Percentiles rank a stretch among this genome's conserved stretches.
Evolutionary conservation across 2,797 vertebrate species (phyloP).

Genomic region (Enteromius radiatus): DNA sequence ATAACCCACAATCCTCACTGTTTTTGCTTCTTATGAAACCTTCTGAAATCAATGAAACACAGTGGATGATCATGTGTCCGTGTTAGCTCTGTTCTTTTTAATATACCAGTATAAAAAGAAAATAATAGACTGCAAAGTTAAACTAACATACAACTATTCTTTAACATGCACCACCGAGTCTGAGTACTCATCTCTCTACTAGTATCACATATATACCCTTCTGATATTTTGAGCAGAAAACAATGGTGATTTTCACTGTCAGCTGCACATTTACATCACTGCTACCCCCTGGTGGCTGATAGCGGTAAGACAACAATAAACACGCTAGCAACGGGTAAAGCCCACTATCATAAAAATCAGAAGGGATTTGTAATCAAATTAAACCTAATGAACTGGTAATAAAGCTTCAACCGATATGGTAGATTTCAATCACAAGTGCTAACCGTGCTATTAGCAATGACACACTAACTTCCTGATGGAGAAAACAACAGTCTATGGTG

Average conservation of each 20-base stretch:
- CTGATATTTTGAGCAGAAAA: constrained; percentile 15
- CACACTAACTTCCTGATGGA: not conserved
- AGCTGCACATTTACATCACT: constrained; percentile 16
- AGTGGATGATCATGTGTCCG: constrained; percentile 11
- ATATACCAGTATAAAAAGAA: not conserved
- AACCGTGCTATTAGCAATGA: not conserved
- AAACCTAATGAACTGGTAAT: not conserved
- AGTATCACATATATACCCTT: not conserved
- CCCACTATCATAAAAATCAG: not conserved
- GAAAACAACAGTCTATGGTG: not conserved
- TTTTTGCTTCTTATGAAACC: constrained; percentile 49
- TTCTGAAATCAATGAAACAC: constrained; percentile 37
- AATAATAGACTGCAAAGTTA: not conserved
- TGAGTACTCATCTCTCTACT: not conserved
- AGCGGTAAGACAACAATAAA: constrained; percentile 14
- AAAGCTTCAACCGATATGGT: not conserved
- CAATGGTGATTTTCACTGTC: not conserved
- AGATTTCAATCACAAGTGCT: constrained; percentile 10
- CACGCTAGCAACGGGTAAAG: not conserved
- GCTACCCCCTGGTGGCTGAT: constrained; percentile 19
- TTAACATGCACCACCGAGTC: not conserved
- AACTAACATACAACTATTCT: not conserved
- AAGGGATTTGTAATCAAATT: not conserved
- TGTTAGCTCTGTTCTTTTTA: not conserved
- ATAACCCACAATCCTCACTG: constrained; percentile 33